phyloP scores from a whole-genome alignment of 1,140 invertebrate species.

The Eriosoma lanigerum region DNA sequence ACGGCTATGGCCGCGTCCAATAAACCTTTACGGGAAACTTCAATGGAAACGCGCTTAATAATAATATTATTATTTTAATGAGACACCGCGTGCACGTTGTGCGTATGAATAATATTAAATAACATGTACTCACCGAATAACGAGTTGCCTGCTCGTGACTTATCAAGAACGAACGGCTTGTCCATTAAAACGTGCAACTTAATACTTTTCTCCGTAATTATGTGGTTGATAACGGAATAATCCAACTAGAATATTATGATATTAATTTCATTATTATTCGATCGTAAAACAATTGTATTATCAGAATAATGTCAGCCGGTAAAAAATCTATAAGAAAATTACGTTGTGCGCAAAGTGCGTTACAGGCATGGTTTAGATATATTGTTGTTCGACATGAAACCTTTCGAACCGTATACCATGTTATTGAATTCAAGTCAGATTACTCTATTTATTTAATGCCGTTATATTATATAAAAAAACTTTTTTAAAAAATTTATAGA shows the following conservation, averaged over 20 bases:
- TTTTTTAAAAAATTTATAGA: too few species aligned
- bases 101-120: not conserved
- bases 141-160: conserved; percentile 69
- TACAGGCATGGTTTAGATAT: too few species aligned
- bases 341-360: too few species aligned
- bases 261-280: not conserved
- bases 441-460: not conserved
- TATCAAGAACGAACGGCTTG: conserved; percentile 72
- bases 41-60: too few species aligned
- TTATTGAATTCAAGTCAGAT: too few species aligned
- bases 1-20: too few species aligned
- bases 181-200: conserved; percentile 82
- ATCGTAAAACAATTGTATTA: too few species aligned
- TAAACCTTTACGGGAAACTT: too few species aligned
- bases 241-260: conserved; percentile 65
- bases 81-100: not conserved
- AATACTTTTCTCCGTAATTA: conserved; percentile 76
- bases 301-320: too few species aligned
- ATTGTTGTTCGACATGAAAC: too few species aligned
- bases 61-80: not conserved
- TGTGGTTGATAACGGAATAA: conserved; percentile 75
- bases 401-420: too few species aligned
- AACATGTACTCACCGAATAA: conserved; percentile 67
- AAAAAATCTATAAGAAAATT: too few species aligned
- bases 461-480: not conserved